These are phyloP conservation scores for Hippolais icterina DNA, from an alignment of 2,113 vertebrate genomes.

Conservation along the genomic window DNA sequence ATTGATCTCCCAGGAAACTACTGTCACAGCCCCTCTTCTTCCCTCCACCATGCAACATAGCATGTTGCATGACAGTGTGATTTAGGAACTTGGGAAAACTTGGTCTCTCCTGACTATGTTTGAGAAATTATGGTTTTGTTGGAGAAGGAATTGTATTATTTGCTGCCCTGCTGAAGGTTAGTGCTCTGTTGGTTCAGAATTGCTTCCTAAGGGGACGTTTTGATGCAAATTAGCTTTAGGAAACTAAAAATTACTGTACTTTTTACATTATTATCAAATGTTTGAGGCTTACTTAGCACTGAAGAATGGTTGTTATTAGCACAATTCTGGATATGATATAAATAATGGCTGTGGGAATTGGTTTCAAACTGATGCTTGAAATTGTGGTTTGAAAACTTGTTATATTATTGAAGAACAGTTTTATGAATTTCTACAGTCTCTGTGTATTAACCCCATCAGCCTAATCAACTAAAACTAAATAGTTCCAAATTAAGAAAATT, in stretches of 20 bases:
- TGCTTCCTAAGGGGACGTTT: neutral
- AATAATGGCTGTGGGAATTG: neutral
- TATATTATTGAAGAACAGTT: neutral
- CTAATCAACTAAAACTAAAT: neutral
- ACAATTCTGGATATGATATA: neutral
- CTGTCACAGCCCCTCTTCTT: neutral
- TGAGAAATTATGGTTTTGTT: neutral
- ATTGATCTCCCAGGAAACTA: rapidly evolving
- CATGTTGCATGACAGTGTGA: rapidly evolving
- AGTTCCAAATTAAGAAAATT: neutral
- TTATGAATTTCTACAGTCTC: neutral
- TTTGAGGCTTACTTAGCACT: neutral
- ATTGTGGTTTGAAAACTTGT: neutral
- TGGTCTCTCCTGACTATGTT: neutral
- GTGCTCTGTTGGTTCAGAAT: neutral
- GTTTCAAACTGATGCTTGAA: neutral
- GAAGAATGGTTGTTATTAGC: neutral
- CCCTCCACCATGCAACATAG: rapidly evolving
- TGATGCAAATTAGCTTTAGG: neutral
- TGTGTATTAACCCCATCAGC: neutral
- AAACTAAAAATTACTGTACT: neutral
- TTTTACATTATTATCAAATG: neutral
- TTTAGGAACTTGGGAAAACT: neutral
- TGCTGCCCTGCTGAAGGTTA: neutral
- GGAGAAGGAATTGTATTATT: neutral